Evolutionary conservation across 1,140 invertebrate species (phyloP).

Genomic region (Drosophila pandora): DNA sequence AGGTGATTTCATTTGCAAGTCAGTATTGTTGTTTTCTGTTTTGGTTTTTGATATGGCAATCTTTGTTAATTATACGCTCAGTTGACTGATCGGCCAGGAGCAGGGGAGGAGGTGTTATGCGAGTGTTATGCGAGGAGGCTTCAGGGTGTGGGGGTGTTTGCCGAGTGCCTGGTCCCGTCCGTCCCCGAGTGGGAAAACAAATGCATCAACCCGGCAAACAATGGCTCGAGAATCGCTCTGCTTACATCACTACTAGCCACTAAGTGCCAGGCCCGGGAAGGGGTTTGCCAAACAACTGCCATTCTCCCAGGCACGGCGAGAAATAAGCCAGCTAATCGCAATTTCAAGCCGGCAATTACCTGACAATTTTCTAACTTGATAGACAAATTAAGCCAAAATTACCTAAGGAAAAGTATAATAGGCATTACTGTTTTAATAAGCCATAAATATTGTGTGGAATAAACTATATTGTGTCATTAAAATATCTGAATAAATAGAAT

Average conservation of each 20-base stretch:
- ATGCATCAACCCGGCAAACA: conserved; percentile 44
- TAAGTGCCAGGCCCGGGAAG: not conserved
- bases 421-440: too few species aligned
- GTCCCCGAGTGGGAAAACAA: conserved; percentile 42
- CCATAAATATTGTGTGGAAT: not conserved
- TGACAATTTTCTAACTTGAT: not conserved
- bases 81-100: conserved; percentile 37
- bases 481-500: not conserved
- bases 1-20: conserved; percentile 78
- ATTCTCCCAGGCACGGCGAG: conserved; percentile 8
- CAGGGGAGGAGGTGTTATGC: conserved; percentile 17
- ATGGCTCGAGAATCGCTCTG: conserved; percentile 33
- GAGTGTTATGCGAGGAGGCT: not conserved
- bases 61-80: conserved; percentile 71
- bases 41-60: conserved; percentile 56
- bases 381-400: not conserved
- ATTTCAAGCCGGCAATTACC: not conserved
- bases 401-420: not conserved
- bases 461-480: not conserved
- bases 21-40: conserved; percentile 26
- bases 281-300: conserved; percentile 70
- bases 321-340: not conserved
- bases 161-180: conserved; percentile 5
- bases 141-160: conserved; percentile 11
- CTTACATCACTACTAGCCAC: conserved; percentile 62